Conservation (phyloP, 2,797 vertebrate species). For the Lacerta viridis region DNA sequence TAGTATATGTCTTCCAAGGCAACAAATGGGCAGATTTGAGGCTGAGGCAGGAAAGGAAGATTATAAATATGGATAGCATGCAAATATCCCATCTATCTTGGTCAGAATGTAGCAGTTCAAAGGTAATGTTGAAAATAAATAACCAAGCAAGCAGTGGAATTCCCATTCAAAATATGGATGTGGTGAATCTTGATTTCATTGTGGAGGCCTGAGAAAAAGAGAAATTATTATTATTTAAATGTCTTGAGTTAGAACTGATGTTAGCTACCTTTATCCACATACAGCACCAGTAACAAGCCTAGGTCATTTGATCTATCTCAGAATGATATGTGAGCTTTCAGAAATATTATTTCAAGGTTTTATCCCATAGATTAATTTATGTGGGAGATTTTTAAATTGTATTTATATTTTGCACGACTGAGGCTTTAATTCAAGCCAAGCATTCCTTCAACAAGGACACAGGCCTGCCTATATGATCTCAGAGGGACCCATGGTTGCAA, state of each 20-base stretch:
- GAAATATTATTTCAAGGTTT: background rate
- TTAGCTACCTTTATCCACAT: constrained; percentile 59
- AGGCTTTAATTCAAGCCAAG: constrained; percentile 24
- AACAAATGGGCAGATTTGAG: constrained; percentile 86
- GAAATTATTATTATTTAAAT: background rate
- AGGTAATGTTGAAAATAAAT: constrained; percentile 72
- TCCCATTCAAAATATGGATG: constrained; percentile 68
- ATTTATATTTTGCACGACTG: background rate
- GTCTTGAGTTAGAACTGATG: constrained; percentile 59
- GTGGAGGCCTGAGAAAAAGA: background rate
- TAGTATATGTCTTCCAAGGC: constrained; percentile 86
- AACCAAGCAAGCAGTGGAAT: constrained; percentile 58
- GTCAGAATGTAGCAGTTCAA: constrained; percentile 84
- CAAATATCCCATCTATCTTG: constrained; percentile 85
- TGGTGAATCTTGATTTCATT: constrained; percentile 49
- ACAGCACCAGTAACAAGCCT: constrained; percentile 63
- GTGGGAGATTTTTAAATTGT: background rate
- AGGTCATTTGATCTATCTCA: constrained; percentile 59
- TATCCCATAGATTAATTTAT: background rate
- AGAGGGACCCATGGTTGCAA: background rate
- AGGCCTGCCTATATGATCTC: background rate
- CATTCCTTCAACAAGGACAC: background rate
- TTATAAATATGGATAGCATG: constrained; percentile 86
- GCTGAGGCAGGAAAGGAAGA: constrained; percentile 82
- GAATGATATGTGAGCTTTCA: constrained; percentile 65